Base-by-base conservation (phyloP, 1,140 invertebrate species). In the Neuroterus valhalla region DNA sequence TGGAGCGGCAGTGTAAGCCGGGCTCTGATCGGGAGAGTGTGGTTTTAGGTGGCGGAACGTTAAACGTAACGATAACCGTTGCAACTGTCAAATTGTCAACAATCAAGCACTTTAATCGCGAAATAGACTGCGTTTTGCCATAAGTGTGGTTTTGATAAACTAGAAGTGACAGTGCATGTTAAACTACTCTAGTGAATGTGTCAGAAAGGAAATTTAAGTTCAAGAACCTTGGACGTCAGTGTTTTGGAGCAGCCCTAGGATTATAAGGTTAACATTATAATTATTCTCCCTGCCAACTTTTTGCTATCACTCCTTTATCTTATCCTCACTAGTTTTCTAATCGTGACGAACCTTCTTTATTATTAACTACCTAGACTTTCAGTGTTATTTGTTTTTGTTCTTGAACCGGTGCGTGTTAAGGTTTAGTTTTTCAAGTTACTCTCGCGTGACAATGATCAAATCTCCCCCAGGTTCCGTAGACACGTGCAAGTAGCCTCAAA, bases 1-100 rank as follows among this genome's bases (percentile, higher is more conserved):
- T 70, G 66, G 55, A 23, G 46, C 80, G 75, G 72, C 78, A 83
- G 83, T 84, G 67, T 77, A 72, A 83, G 83, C 82, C 83, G 83
- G 78, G 78, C 71, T 77, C 70, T 81, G 81, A 76, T 75, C 77
- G 80, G 69, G 77, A 38, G 75, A 81, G 77, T 71, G 75, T 83
- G 80, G 21, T 26, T 26, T 15, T 31, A n/a, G n/a, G n/a, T n/a
- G n/a, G n/a, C n/a, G n/a, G n/a, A n/a, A n/a, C n/a, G n/a, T n/a
- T n/a, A n/a, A n/a, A n/a, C n/a, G n/a, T n/a, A n/a, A n/a, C n/a
- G n/a, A n/a, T n/a, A n/a, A 6, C 1, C 10, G 31, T 38, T 31
- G 3, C 31, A 3, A 31, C 26, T 26, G 26, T 14, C 8, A 62
- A 31, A n/a, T 26, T 31, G 55, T 62, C 55, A 31, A 26, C 12